Conservation (phyloP, 2,113 vertebrate species). For the Grus americana region DNA sequence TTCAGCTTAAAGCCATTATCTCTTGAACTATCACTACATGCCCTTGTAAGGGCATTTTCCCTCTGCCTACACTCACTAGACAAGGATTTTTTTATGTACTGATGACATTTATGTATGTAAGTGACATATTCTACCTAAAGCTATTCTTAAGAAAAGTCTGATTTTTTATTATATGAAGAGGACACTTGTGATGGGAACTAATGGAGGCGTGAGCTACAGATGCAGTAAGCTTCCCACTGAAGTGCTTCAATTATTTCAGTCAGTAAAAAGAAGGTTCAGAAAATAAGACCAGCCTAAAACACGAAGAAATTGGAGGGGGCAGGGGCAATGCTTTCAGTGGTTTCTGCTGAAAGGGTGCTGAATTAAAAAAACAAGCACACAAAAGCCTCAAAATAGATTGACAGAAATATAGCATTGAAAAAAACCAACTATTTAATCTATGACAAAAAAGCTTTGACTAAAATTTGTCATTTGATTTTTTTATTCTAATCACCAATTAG, state of each 20-base stretch:
- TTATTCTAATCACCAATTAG: background rate
- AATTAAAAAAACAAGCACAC: background rate
- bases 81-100: background rate
- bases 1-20: no score
- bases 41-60: background rate
- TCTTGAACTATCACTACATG: no score
- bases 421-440: background rate
- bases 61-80: background rate
- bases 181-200: background rate
- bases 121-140: background rate
- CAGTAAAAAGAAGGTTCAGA: background rate
- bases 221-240: background rate
- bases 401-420: background rate
- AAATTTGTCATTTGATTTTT: background rate
- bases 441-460: background rate
- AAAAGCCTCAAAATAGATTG: background rate
- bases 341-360: background rate
- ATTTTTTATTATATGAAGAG: background rate
- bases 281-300: background rate
- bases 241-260: background rate
- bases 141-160: background rate
- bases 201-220: background rate
- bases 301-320: background rate
- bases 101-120: background rate
- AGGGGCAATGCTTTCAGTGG: background rate